Evolutionary conservation across 1,140 invertebrate species (phyloP).

Genomic region (Drosophila truncata): DNA sequence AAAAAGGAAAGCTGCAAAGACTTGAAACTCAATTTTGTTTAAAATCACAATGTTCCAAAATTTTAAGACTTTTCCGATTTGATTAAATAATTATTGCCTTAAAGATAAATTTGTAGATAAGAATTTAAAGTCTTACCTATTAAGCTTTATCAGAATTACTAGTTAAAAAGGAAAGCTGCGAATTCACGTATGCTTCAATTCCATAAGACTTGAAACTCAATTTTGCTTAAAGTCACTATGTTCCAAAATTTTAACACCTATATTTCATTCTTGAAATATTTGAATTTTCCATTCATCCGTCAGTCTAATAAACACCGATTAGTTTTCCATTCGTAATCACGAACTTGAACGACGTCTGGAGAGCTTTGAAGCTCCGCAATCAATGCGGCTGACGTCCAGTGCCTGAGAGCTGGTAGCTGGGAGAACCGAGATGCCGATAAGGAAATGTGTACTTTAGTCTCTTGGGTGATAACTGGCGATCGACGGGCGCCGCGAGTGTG

Average conservation of each 20-base stretch:
- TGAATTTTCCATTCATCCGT: background rate
- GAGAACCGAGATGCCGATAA: conserved; percentile 17
- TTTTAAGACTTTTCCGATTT: background rate
- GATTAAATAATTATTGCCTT: background rate
- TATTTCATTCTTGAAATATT: background rate
- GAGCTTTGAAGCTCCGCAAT: conserved; percentile 9
- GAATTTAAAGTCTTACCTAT: background rate
- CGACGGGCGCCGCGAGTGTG: conserved; percentile 16
- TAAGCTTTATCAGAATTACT: background rate
- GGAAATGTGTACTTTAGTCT: conserved; percentile 40
- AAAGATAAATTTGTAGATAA: background rate
- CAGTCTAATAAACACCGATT: background rate
- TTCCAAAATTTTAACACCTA: background rate
- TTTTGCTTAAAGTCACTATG: background rate
- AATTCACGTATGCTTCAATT: background rate
- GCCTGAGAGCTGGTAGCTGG: background rate
- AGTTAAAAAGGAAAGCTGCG: rapidly evolving
- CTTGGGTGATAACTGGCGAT: conserved; percentile 32
- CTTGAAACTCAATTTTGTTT: background rate
- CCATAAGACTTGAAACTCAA: background rate
- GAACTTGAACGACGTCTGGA: conserved; percentile 20
- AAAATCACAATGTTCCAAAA: background rate
- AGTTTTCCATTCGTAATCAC: background rate
- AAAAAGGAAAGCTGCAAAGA: background rate
- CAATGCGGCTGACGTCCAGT: conserved; percentile 13